These are phyloP conservation scores for Tribolium madens DNA, from an alignment of 1,140 invertebrate genomes.

Conservation along the genomic window DNA sequence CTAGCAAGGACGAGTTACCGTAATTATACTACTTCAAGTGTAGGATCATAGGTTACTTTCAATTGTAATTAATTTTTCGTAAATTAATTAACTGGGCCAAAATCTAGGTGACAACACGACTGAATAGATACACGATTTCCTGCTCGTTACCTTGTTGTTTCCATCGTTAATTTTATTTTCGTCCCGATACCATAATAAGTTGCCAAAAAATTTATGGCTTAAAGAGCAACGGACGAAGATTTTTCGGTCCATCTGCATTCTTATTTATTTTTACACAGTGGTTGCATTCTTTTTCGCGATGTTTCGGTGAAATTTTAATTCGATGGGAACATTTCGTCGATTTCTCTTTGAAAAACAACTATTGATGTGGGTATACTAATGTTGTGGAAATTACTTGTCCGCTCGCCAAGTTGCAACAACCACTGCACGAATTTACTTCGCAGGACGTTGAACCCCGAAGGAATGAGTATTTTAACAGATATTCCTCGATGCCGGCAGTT, in stretches of 20 bases:
- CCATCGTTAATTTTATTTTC: constrained; percentile 19
- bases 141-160: not conserved
- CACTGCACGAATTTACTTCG: constrained; percentile 21
- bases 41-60: too few species aligned
- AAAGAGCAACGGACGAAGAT: constrained; percentile 25
- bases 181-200: constrained; percentile 4
- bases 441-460: constrained; percentile 9
- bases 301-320: too few species aligned
- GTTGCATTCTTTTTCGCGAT: not conserved
- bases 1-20: not conserved
- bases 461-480: constrained; percentile 32
- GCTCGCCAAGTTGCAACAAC: constrained; percentile 2
- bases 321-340: not conserved
- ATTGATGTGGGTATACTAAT: not conserved
- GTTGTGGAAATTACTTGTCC: not conserved
- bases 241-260: not conserved
- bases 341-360: not conserved
- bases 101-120: not conserved
- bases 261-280: constrained; percentile 8
- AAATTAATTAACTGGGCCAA: not conserved
- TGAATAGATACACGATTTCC: too few species aligned
- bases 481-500: not conserved
- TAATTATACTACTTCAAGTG: not conserved
- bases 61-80: not conserved
- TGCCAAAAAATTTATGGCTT: constrained; percentile 38